phyloP scores from a whole-genome alignment of 2,797 vertebrate genomes.

The Poeciliopsis presidionis region DNA sequence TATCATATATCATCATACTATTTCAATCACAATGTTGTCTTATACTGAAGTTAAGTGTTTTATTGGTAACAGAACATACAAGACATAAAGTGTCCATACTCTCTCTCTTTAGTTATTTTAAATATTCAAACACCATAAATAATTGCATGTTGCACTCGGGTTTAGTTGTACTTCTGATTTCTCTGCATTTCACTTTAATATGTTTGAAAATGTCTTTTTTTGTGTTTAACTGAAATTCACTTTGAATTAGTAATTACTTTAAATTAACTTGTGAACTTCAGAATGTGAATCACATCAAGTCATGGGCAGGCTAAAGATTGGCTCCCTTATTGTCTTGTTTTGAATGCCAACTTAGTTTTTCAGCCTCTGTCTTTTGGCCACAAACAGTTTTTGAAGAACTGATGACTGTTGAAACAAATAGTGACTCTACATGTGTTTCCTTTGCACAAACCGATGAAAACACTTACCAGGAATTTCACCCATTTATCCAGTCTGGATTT shows the following conservation, averaged over 20 bases:
- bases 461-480: neutral
- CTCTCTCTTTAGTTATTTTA: neutral
- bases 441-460: neutral
- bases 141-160: neutral
- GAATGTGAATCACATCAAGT: neutral
- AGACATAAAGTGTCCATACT: neutral
- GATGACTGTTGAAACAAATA: neutral
- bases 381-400: neutral
- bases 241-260: neutral
- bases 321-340: slow-evolving; percentile 7
- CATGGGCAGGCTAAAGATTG: neutral
- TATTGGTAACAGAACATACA: no score
- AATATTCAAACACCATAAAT: neutral
- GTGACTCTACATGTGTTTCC: neutral
- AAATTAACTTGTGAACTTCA: neutral
- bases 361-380: neutral
- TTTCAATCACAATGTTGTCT: no score
- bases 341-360: slow-evolving; percentile 10
- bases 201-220: neutral
- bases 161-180: neutral
- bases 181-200: neutral
- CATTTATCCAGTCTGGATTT: neutral
- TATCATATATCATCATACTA: neutral
- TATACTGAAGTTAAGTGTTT: no score
- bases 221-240: neutral